phyloP scores from a whole-genome alignment of 53 echinoderm and acorn worm genomes.

The Crossaster papposus region DNA sequence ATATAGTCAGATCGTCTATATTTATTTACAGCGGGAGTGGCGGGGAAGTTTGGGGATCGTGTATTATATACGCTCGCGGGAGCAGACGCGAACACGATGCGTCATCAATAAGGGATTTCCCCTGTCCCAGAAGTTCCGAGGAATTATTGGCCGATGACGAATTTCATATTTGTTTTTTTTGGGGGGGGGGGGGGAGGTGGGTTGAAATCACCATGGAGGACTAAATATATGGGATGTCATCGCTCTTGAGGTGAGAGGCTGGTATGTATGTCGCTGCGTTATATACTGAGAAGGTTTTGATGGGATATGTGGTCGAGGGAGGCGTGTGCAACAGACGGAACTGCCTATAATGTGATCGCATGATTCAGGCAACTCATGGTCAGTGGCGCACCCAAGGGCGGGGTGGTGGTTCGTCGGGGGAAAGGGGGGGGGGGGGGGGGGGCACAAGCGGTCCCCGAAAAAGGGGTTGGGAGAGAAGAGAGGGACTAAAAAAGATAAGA shows the following conservation, averaged over 20 bases:
- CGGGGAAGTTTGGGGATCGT: not conserved
- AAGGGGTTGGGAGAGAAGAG: no score
- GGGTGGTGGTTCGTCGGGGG: no score
- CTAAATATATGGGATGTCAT: not conserved
- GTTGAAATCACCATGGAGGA: not conserved
- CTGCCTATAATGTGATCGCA: no score
- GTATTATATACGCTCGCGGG: slow-evolving; percentile 1
- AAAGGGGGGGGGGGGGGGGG: no score
- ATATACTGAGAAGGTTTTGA: not conserved
- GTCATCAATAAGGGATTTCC: slow-evolving; percentile 49
- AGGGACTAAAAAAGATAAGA: no score
- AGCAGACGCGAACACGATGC: not conserved
- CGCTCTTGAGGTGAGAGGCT: not conserved
- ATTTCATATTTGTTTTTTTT: not conserved
- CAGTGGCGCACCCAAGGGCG: no score
- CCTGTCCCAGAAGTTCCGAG: slow-evolving; percentile 29
- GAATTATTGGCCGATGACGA: not conserved
- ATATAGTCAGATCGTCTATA: not conserved
- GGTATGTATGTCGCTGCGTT: not conserved
- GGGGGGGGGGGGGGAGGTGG: not conserved
- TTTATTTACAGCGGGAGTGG: slow-evolving; percentile 3
- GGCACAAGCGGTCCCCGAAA: no score
- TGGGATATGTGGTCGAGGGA: not conserved
- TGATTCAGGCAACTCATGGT: no score
- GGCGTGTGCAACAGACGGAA: not conserved